These are phyloP conservation scores for Brachystomella parvula DNA, from an alignment of 1,140 invertebrate genomes.

Conservation along the genomic window DNA sequence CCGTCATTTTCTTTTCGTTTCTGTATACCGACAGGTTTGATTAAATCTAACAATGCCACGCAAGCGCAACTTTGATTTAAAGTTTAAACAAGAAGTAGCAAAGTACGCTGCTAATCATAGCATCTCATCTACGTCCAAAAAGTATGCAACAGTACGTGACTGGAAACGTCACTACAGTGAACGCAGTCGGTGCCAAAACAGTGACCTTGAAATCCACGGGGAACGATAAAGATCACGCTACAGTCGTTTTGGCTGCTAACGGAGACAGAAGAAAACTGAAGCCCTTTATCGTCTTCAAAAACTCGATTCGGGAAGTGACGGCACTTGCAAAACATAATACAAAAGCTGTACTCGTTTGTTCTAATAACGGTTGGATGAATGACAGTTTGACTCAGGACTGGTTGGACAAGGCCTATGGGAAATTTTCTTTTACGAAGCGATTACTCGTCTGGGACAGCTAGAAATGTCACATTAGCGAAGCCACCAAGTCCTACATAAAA, in stretches of 20 bases:
- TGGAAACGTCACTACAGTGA: constrained; percentile 39
- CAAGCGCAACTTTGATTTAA: too few species aligned
- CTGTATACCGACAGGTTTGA: too few species aligned
- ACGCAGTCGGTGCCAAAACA: constrained; percentile 40
- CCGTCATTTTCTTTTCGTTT: too few species aligned
- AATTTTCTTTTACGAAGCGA: constrained; percentile 18
- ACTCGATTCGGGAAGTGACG: constrained; percentile 29
- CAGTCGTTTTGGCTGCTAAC: constrained; percentile 37
- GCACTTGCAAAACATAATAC: constrained; percentile 25
- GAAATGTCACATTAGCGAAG: too few species aligned
- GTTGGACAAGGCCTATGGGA: constrained; percentile 31
- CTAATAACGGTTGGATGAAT: constrained; percentile 38
- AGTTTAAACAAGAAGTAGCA: too few species aligned
- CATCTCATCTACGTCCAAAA: too few species aligned
- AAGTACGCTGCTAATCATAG: too few species aligned
- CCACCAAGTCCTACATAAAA: too few species aligned
- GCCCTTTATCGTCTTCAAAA: constrained; percentile 40
- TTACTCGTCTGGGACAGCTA: too few species aligned
- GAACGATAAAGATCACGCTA: constrained; percentile 39
- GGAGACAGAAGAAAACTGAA: constrained; percentile 38
- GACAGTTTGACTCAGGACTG: constrained; percentile 32
- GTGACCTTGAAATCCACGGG: constrained; percentile 35
- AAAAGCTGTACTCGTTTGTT: constrained; percentile 28
- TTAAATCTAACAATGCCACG: too few species aligned
- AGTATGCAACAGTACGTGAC: too few species aligned